Evolutionary conservation across 2,888 invertebrate genomes (phyloP), one percentile per base, ranked within the genome.

Genomic region (Lottia scabra): DNA sequence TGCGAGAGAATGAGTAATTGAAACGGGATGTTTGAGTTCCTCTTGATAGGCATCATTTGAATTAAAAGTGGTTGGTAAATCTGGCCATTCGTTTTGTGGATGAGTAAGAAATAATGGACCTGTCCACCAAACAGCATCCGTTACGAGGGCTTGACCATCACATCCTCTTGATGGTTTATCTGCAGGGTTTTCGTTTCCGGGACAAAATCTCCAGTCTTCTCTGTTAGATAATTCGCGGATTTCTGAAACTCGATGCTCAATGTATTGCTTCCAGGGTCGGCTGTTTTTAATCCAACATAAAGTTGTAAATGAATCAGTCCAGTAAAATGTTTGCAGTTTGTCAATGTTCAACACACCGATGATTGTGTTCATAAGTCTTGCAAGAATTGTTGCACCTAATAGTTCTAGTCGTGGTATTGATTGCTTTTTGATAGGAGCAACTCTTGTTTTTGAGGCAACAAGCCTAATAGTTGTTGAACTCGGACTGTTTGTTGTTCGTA

Each of bases 121-220:
- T 48, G 48, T 48, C 48, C 48, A n/a, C 48, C 48, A 48, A 6
- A 19, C 19, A 1, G 13, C 12, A 16, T 15, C 48, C 19, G 48
- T 48, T 19, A 48, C 48, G n/a, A 48, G 48, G 16, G 48, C 19
- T 48, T 48, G 48, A 48, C 48, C 48, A n/a, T n/a, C 19, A 48
- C 48, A 48, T 19, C 48, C 48, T 48, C 19, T n/a, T 16, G 48
- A 13, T 4, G 48, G 48, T 15, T 38, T 30, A 30, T 26, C 65
- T 27, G 65, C 65, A 38, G 43, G 30, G 43, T 65, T 65, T 30
- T 38, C 43, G n/a, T 19, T 38, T 27, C 65, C 65, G 19, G 65
- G 65, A 65, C 65, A 65, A 30, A 65, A 65, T 3, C 30, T 65
- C 65, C 43, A 65, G 13, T 65, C 30, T 30, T 65, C 65, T 12